Conservation (phyloP, 1,140 invertebrate genomes). For the Ceratina japonica region DNA sequence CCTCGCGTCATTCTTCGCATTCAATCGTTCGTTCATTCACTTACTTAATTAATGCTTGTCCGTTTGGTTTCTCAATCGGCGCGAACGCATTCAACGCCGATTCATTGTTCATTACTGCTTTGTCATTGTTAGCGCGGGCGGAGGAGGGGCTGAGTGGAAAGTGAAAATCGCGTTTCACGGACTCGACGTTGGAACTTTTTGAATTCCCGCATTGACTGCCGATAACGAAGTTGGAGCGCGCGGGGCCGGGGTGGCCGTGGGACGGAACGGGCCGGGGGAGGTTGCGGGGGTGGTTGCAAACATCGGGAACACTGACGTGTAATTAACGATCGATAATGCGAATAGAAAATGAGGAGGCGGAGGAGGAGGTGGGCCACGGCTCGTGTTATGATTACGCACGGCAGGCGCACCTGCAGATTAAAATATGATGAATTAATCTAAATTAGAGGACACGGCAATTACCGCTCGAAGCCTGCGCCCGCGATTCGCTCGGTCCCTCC, state of each 20-base stretch:
- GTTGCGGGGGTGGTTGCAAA: not conserved
- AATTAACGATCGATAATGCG: constrained; percentile 33
- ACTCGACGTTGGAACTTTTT: not conserved
- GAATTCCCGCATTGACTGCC: constrained; percentile 6
- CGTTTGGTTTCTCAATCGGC: not conserved
- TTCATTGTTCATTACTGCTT: constrained; percentile 20
- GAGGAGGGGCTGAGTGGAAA: not conserved
- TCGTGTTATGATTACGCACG: constrained; percentile 6
- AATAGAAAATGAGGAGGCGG: not conserved
- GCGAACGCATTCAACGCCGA: not conserved
- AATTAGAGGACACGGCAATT: constrained; percentile 19
- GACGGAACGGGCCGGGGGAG: too few relatives aligned
- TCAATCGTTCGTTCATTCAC: not conserved
- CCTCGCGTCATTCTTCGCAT: not conserved
- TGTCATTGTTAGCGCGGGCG: not conserved
- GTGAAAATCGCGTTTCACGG: constrained; percentile 1
- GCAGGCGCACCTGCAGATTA: not conserved
- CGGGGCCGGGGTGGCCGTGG: too few relatives aligned
- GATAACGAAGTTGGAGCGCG: not conserved
- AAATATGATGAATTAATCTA: constrained; percentile 29
- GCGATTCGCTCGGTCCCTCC: not conserved
- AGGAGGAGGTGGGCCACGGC: not conserved
- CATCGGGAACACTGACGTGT: not conserved
- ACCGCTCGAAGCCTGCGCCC: not conserved
- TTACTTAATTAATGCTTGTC: constrained; percentile 25